Base-by-base conservation (phyloP, 1,140 invertebrate genomes). In the Cydia strobilella region DNA sequence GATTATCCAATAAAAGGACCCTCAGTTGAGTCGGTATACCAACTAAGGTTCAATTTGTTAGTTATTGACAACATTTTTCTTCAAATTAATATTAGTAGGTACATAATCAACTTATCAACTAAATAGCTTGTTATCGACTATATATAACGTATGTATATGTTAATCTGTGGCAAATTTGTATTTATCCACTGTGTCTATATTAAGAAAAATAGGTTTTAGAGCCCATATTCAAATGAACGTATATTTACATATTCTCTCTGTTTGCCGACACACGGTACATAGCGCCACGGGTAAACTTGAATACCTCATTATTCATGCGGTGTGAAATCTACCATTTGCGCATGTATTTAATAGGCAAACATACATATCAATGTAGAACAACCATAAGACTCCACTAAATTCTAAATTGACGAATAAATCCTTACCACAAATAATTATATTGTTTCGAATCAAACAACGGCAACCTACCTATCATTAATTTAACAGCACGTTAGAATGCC, bases 311-410 rank as follows among this genome's bases (percentile, higher is more conserved):
- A 69, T 69, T 69, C 65, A 69, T 69, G 65, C 65, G 65, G 31
- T 69, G 65, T 69, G 65, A 69, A 69, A 69, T 69, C 65, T 69
- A 39, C 65, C 65, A 69, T 69, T 69, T 69, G 65, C 65, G 20
- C 27, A 39, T 69, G 35, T 39, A 35, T 69, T 39, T 69, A 69
- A 69, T 66, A 69, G 31, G 65, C 65, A 69, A 39, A 69, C 15
- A 66, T 31, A n/a, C 35, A 42, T n/a, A n/a, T 69, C 31, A 69
- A 69, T 69, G 65, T 69, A 35, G n/a, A 13, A 35, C 6, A 69
- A 35, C 65, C 65, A 69, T 69, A 69, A 69, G 42, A 69, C 27
- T 15, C n/a, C 27, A 69, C 35, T 35, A 18, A 69, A 69, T 18
- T n/a, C 65, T n/a, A 69, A 35, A 42, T 20, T 31, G 20, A 59